Evolutionary conservation across 2,113 vertebrate genomes (phyloP), one percentile per base, ranked within the genome.

Genomic region (Orcinus orca): DNA sequence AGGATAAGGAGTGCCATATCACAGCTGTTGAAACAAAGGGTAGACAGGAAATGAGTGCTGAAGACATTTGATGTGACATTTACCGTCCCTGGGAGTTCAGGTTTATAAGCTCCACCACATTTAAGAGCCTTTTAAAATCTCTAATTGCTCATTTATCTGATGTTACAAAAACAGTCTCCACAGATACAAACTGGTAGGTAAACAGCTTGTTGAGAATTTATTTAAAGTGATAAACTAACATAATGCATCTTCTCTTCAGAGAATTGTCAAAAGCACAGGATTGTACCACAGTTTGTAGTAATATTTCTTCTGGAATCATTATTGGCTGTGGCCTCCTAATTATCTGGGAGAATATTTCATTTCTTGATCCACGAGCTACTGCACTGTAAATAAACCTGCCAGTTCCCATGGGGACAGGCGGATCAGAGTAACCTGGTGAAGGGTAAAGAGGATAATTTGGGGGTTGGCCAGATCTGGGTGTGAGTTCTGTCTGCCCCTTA

Each of bases 141-240:
- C 95, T 97, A 96, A 97, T 98, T 96, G 91, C 93, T 98, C 74
- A 77, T 95, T 97, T 97, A 97, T 93, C 93, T 90, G 93, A 95
- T 95, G 93, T 71, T 96, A 94, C 81, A 41, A 77, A 97, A 97
- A 89, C 60, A 96, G 79, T 97, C 80, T 96, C 89, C 67, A 76
- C 33, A 96, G 95, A 90, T 65, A 76, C 67, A 97, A 79, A 95
- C 31, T 97, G 97, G 98, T 26, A 73, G 93, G 88, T 97, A 98
- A 97, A 93, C 82, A 97, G 71, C 44, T 88, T 82, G 50, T 26
- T 33, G 77, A 93, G 55, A 55, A 74, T 97, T 97, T 96, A 97
- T 74, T 95, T 88, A 95, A 97, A 98, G 96, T 88, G n/a, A 88
- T 97, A 47, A 93, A 95, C 87, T 95, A 47, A 58, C 62, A 97